Base-by-base conservation (phyloP, 1,140 invertebrate species). In the Neodiprion lecontei region DNA sequence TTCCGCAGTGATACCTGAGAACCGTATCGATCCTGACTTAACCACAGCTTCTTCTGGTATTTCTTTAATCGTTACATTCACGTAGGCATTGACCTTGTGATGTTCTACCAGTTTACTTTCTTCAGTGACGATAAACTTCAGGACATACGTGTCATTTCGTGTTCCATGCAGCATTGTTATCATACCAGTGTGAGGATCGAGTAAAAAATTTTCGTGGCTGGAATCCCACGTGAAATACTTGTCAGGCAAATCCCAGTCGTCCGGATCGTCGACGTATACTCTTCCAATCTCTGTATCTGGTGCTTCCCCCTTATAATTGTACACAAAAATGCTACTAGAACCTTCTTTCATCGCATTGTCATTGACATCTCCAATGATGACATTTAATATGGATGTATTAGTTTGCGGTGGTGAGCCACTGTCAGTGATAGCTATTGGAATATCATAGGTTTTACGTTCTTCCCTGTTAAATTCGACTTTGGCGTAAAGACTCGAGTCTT, bases 231-330 rank as follows among this genome's bases (percentile, higher is more conserved):
- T 85, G 79, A 97, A 99, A 1, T 89, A 83, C 88, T 99, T 99
- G 83, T 98, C 96, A 0, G 92, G 91, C 66, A 97, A 86, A 88
- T 99, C 97, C 96, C 96, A 98, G 84, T 98, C 97, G 83, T 99
- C 97, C 0, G 92, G 90, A 88, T 99, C 97, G 48, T 95, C 91
- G 0, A 97, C 96, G 85, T 95, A 98, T 1, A 98, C 96, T 28
- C 95, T 89, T 0, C 97, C 97, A 67, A 98, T 96, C 77, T 94
- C 91, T 0, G 94, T 94, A 72, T 94, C 91, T 0, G 92, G 93
- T 0, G 92, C 89, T 75, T 93, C 90, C 12, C 93, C 93, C 88
- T 94, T 94, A 83, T 96, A 98, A 84, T 97, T 97, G 85, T 98
- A 98, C 1, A 98, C 95, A 82, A 96, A 95, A 81, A 98, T 97